Base-by-base conservation (phyloP, 1,140 invertebrate genomes). In the Apocrypta bakeri region DNA sequence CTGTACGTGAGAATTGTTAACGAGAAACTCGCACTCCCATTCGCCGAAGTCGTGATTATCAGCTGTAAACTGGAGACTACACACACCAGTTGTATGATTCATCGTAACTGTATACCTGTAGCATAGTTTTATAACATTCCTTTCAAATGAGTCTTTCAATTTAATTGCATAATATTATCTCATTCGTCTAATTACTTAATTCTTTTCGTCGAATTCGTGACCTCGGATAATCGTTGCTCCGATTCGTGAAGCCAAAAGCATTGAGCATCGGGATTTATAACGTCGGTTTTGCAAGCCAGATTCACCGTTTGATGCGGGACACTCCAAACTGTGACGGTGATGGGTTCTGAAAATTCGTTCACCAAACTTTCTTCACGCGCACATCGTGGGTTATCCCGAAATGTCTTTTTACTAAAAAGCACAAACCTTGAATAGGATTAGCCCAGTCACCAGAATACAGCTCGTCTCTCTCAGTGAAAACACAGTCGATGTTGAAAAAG, bases 31-130 rank as follows among this genome's bases (percentile, higher is more conserved):
- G 56, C 91, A 92, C 12, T 82, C 87, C 91, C 91, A 92, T 25
- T 88, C 75, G n/a, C 91, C 91, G n/a, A 92, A 83, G 86, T 92
- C 91, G 8, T 82, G 75, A 33, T 85, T 83, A 78, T 89, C 87
- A 2, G 90, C 89, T 76, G 88, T 89, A 71, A 92, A 92, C 84
- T 90, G 86, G 21, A 92, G 61, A n/a, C 86, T 89, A 37, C 91
- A 92, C 71, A 91, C 83, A 48, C 91, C 91, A 27, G 80, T 87
- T 2, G 85, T 84, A 31, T 89, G 87, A 86, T 92, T 88, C 90
- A 92, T 90, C 64, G 84, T 81, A 11, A 92, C 42, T 21, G 81
- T 87, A 79, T 90, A 86, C 31, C 89, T 90, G 2, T 81, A 84
- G 83, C 76, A 42, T 72, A 72, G 0, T 40, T 14, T 74, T 56